A percentile compares a stretch with the other conserved stretches of the same genome.
Evolutionary conservation across 2,888 invertebrate species (phyloP).

Genomic region (Corythucha ciliata): DNA sequence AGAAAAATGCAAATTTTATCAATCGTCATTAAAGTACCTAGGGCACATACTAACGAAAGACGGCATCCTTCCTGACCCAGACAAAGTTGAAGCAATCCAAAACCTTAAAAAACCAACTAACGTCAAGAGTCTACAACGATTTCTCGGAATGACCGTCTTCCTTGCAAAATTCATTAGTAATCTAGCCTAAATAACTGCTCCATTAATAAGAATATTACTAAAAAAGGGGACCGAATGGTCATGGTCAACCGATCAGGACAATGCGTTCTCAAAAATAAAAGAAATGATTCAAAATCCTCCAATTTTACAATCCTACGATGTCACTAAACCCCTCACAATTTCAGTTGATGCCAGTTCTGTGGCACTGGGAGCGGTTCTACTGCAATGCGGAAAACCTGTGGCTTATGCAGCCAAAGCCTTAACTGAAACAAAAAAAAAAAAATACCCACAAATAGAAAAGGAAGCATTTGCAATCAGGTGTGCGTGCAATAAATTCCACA

Average conservation of each 20-base stretch:
- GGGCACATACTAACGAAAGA: neutral
- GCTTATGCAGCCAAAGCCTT: no score
- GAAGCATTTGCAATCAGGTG: no score
- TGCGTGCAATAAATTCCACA: no score
- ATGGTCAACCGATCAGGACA: no score
- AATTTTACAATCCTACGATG: no score
- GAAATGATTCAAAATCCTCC: no score
- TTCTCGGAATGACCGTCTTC: neutral
- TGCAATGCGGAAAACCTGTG: constrained; percentile 38
- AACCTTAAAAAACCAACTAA: constrained; percentile 1
- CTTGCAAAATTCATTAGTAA: neutral
- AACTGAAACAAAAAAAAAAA: no score
- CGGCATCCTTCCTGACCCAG: neutral
- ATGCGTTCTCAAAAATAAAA: no score
- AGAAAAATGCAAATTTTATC: neutral
- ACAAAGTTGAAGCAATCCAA: neutral
- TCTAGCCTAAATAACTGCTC: neutral
- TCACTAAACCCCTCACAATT: no score
- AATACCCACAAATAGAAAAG: no score
- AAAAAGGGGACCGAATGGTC: no score
- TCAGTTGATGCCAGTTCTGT: constrained; percentile 21
- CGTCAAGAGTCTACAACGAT: neutral
- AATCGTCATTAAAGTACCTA: neutral
- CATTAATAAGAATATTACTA: neutral
- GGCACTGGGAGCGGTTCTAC: constrained; percentile 39